These are phyloP conservation scores for Drosophila neotestacea DNA, from an alignment of 2,888 invertebrate species.

Conservation along the genomic window DNA sequence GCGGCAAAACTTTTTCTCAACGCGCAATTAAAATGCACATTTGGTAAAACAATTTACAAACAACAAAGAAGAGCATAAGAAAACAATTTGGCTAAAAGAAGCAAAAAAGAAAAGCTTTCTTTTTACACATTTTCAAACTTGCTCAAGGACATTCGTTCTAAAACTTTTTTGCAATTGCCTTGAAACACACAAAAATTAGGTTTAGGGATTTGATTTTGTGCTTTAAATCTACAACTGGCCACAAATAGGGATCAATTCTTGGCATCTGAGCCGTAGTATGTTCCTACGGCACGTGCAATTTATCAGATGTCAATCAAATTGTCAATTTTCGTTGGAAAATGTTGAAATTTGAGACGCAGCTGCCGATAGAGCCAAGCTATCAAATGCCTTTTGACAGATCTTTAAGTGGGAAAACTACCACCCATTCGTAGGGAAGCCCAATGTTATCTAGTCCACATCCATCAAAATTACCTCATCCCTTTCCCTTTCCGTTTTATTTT, in stretches of 20 bases:
- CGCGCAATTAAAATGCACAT: slow-evolving; percentile 66
- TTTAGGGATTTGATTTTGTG: slow-evolving; percentile 25
- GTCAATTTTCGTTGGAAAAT: slow-evolving; percentile 70
- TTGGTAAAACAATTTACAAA: slow-evolving; percentile 60
- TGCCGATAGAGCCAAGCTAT: slow-evolving; percentile 51
- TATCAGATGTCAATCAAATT: slow-evolving; percentile 82
- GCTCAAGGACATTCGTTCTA: slow-evolving; percentile 53
- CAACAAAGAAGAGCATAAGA: slow-evolving; percentile 20
- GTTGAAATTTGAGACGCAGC: slow-evolving; percentile 55
- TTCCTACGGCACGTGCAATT: slow-evolving; percentile 52
- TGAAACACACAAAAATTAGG: slow-evolving; percentile 20
- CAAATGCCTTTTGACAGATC: slow-evolving; percentile 72
- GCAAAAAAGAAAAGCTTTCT: slow-evolving; percentile 34
- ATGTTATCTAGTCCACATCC: slow-evolving; percentile 48
- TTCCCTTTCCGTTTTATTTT: slow-evolving; percentile 10
- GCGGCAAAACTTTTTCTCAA: slow-evolving; percentile 52
- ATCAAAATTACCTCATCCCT: slow-evolving; percentile 55
- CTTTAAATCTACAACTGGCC: slow-evolving; percentile 7
- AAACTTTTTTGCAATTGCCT: slow-evolving; percentile 12
- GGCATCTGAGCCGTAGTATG: slow-evolving; percentile 6
- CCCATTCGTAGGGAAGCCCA: background rate
- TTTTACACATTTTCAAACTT: slow-evolving; percentile 20
- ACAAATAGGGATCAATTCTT: slow-evolving; percentile 27
- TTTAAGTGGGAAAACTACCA: slow-evolving; percentile 39
- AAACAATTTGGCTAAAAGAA: slow-evolving; percentile 50